phyloP scores from a whole-genome alignment of 2,888 invertebrate species.

The Eurytoma californica region DNA sequence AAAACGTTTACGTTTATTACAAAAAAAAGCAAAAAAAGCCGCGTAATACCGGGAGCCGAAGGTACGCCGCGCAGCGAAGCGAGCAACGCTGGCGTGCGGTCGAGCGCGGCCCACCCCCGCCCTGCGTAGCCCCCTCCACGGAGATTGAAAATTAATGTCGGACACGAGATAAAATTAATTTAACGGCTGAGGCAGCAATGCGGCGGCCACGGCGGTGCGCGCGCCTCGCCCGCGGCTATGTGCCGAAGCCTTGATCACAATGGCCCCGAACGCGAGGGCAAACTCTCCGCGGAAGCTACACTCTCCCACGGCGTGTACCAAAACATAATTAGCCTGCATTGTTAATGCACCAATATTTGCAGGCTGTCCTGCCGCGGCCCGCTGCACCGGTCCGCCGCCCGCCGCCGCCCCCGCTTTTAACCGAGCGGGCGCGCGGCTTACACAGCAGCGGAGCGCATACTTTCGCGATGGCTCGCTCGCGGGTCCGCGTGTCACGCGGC shows the following conservation, averaged over 20 bases:
- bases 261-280: conserved; percentile 69
- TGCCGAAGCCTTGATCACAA: conserved; percentile 73
- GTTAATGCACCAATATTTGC: conserved; percentile 75
- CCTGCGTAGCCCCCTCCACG: no score
- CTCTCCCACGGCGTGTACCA: conserved; percentile 63
- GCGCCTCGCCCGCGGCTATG: conserved; percentile 70
- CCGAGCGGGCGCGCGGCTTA: neutral
- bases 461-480: conserved; percentile 1
- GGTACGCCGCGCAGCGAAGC: neutral
- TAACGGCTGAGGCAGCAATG: conserved; percentile 64
- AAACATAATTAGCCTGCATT: conserved; percentile 75
- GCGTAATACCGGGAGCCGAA: neutral
- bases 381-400: conserved; percentile 20
- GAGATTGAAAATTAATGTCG: conserved; percentile 70
- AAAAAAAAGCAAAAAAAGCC: neutral
- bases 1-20: neutral
- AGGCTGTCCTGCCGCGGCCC: conserved; percentile 69
- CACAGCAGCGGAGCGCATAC: neutral
- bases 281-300: conserved; percentile 65
- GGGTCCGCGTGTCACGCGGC: neutral
- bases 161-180: conserved; percentile 75
- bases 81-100: conserved; percentile 8
- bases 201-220: neutral
- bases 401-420: conserved; percentile 2
- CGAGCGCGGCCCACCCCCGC: conserved; percentile 26